These are phyloP conservation scores for Listronotus bonariensis DNA, from an alignment of 1,140 invertebrate genomes.

Conservation along the genomic window DNA sequence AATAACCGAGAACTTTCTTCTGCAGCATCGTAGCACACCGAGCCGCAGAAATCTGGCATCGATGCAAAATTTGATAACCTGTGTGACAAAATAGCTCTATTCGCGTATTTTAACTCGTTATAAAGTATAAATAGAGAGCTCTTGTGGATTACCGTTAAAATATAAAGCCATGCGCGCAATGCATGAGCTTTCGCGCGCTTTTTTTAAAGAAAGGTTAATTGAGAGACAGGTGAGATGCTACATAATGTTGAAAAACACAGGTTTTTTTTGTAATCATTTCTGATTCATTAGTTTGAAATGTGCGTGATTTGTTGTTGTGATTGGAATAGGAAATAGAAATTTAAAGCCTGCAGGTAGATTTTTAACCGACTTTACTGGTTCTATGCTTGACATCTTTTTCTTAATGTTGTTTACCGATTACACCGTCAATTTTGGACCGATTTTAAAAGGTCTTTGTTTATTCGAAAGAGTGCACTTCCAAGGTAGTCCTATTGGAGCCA, in stretches of 20 bases:
- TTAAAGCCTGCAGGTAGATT: too few relatives aligned
- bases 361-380: too few relatives aligned
- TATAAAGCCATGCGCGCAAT: slow-evolving; percentile 53
- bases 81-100: slow-evolving; percentile 44
- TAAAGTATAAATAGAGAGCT: slow-evolving; percentile 31
- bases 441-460: too few relatives aligned
- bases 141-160: slow-evolving; percentile 31
- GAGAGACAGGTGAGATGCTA: slow-evolving; percentile 47
- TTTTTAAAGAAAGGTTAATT: slow-evolving; percentile 47
- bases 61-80: slow-evolving; percentile 37
- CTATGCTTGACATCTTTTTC: too few relatives aligned
- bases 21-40: slow-evolving; percentile 50
- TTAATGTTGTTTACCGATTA: too few relatives aligned
- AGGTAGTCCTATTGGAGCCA: too few relatives aligned
- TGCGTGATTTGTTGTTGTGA: too few relatives aligned
- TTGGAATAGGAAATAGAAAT: too few relatives aligned
- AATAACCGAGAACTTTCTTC: slow-evolving; percentile 52
- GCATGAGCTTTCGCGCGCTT: slow-evolving; percentile 53
- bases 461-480: too few relatives aligned
- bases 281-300: not conserved
- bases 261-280: slow-evolving; percentile 1
- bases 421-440: too few relatives aligned
- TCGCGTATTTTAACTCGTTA: slow-evolving; percentile 43
- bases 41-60: slow-evolving; percentile 26
- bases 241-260: slow-evolving; percentile 17